Conservation (phyloP, 2,797 vertebrate genomes). For the Notamacropus eugenii region DNA sequence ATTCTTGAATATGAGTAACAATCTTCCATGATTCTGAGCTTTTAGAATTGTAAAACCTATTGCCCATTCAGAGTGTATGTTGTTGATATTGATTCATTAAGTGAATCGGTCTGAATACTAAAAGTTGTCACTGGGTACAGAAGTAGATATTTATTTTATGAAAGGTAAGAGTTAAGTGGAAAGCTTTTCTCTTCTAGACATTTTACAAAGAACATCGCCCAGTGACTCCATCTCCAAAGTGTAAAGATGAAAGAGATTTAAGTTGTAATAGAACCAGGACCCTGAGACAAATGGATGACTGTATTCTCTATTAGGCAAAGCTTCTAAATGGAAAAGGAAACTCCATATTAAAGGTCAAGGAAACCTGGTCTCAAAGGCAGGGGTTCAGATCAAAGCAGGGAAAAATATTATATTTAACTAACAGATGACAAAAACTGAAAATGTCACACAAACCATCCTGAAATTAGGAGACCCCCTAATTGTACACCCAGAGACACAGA, state of each 20-base stretch:
- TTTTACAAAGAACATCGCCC: slow-evolving; percentile 39
- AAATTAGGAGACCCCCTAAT: neutral
- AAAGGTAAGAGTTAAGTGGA: slow-evolving; percentile 31
- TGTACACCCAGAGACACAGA: neutral
- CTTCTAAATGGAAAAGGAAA: neutral
- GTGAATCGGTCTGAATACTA: slow-evolving; percentile 38
- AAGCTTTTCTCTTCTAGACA: slow-evolving; percentile 37
- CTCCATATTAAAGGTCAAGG: neutral
- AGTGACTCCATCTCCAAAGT: slow-evolving; percentile 23
- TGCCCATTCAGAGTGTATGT: neutral
- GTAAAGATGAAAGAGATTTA: slow-evolving; percentile 40
- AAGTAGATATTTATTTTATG: neutral
- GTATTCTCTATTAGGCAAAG: slow-evolving; percentile 35
- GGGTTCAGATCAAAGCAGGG: slow-evolving; percentile 18
- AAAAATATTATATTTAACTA: neutral
- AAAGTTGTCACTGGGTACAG: neutral
- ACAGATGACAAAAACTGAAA: neutral
- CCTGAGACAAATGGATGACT: slow-evolving; percentile 13
- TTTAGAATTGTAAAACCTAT: slow-evolving; percentile 42
- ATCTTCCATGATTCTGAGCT: slow-evolving; percentile 44
- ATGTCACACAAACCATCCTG: neutral
- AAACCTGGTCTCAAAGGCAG: slow-evolving; percentile 23
- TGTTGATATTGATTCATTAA: slow-evolving; percentile 66
- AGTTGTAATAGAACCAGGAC: slow-evolving; percentile 37
- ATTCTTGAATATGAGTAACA: slow-evolving; percentile 44